Conservation (phyloP, 1,140 invertebrate species). For the Tigriopus japonicus region DNA sequence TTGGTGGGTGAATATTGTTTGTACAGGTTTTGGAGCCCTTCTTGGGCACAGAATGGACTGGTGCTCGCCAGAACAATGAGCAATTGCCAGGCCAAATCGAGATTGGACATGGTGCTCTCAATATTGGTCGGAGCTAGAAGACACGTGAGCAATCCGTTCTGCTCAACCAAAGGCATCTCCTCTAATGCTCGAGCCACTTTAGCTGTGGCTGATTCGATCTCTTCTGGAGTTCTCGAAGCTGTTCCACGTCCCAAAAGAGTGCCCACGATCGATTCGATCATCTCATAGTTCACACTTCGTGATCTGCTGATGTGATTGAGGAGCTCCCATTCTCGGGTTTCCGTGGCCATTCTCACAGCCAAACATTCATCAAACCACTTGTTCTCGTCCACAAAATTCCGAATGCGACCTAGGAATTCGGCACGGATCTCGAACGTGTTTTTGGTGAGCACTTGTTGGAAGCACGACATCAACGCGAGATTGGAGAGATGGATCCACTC, state of each 20-base stretch:
- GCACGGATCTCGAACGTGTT: neutral
- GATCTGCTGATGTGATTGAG: neutral
- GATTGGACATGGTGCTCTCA: neutral
- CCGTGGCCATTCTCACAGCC: neutral
- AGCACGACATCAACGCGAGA: conserved; percentile 9
- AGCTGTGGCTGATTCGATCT: too few relatives aligned
- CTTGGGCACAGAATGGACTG: too few relatives aligned
- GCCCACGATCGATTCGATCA: neutral
- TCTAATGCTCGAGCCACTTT: neutral
- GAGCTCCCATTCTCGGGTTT: conserved; percentile 8
- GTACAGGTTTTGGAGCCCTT: too few relatives aligned
- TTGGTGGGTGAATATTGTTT: too few relatives aligned
- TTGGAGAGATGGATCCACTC: conserved; percentile 9
- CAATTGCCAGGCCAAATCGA: too few relatives aligned
- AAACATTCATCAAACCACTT: neutral
- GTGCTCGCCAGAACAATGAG: too few relatives aligned
- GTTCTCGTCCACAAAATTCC: neutral
- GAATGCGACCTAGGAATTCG: neutral
- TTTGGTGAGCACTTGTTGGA: conserved; percentile 8
- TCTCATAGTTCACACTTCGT: neutral
- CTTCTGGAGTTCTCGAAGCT: too few relatives aligned
- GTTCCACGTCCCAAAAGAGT: too few relatives aligned
- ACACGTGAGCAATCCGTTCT: neutral
- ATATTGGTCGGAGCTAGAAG: neutral
- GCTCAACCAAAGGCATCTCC: neutral